Evolutionary conservation across 2,113 vertebrate genomes (phyloP), one percentile per base, ranked within the genome.

Genomic region (Maccullochella peelii): DNA sequence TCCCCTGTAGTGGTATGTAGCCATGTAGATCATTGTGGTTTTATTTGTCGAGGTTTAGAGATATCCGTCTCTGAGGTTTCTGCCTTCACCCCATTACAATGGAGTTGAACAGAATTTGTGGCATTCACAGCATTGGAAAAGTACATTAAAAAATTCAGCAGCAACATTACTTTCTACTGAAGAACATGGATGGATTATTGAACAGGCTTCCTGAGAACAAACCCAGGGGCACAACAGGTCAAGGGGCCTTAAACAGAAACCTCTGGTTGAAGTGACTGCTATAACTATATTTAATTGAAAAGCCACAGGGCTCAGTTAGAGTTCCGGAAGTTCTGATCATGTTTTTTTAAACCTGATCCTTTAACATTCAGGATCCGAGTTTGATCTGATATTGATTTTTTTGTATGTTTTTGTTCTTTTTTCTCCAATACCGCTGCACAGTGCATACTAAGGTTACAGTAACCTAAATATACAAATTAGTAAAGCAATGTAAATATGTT

Each of bases 121-220:
- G 5, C 25, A 23, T 47, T 49, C 38, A 14, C 47, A 74, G 40
- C 47, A 20, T 50, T 82, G 11, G 20, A 67, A 78, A 71, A 67
- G 67, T n/a, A 20, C 11, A 42, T 78, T 50, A 38, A 61, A 62
- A 57, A 23, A 52, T 21, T 8, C 49, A 52, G 16, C 49, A 52
- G 49, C 18, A 20, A 21, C 49, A 21, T 52, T 15, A 49, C 14
- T 49, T 44, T 49, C 5, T 49, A 49, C 47, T 18, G 47, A 49
- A 49, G 18, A 52, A 20, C 18, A 8, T 6, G 18, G 49, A 21
- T 52, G 7, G 18, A 52, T 52, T 52, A 52, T 52, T 52, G 49
- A 52, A 50, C 18, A 1, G 49, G 49, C 1, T 18, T 20, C 49
- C 42, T 44, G 42, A 8, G 42, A 11, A 44, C 42, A 14, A 44